Evolutionary conservation across 1,140 invertebrate genomes (phyloP).

Genomic region (Drosophila takahashii): DNA sequence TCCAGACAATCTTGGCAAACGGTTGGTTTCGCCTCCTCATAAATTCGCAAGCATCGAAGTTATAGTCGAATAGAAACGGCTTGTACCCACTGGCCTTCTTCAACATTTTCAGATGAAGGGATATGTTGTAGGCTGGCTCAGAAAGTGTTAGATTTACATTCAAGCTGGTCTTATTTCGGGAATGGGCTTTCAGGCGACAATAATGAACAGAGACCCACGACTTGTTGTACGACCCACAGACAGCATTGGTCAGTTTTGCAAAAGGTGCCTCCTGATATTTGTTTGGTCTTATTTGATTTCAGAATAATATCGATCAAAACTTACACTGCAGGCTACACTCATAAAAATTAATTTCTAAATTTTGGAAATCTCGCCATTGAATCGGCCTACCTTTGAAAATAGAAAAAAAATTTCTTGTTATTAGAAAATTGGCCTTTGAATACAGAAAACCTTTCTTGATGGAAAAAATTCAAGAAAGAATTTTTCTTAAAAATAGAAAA

Average conservation of each 20-base stretch:
- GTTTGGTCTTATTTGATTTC: no score
- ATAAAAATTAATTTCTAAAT: no score
- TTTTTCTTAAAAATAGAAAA: no score
- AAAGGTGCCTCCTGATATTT: neutral
- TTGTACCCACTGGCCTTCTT: constrained; percentile 57
- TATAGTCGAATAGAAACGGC: constrained; percentile 38
- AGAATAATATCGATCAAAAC: no score
- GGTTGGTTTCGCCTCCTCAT: constrained; percentile 29
- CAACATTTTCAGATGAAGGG: neutral
- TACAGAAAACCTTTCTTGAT: no score
- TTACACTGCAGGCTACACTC: neutral
- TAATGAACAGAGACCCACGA: constrained; percentile 35
- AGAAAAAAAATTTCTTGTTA: no score
- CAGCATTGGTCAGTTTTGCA: constrained; percentile 35
- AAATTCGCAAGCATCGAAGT: constrained; percentile 43
- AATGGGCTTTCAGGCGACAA: constrained; percentile 37
- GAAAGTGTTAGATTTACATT: constrained; percentile 22
- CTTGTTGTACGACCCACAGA: constrained; percentile 34
- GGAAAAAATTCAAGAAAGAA: no score
- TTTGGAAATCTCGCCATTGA: no score
- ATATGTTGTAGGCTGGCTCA: constrained; percentile 34
- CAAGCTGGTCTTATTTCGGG: constrained; percentile 37
- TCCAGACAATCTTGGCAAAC: constrained; percentile 20
- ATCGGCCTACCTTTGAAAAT: no score
- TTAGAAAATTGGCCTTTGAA: no score